Conservation (phyloP, 1,140 invertebrate species). For the Bilobella aurantiaca region DNA sequence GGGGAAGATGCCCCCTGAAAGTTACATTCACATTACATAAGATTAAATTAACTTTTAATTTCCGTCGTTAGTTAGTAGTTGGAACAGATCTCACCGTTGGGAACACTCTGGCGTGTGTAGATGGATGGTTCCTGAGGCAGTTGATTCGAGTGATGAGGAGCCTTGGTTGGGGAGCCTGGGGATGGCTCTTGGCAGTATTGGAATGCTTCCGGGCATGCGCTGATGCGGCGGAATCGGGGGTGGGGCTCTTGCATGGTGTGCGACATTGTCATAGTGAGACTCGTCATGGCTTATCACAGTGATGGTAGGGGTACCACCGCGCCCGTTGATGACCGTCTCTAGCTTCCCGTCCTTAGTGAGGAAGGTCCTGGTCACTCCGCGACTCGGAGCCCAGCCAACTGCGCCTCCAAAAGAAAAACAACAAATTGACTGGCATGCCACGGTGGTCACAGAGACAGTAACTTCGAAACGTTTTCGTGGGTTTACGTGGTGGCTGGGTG, state of each 20-base stretch:
- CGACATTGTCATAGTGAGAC: slow-evolving; percentile 33
- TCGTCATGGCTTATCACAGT: slow-evolving; percentile 45
- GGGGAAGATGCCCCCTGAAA: slow-evolving; percentile 33
- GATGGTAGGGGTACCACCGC: slow-evolving; percentile 59
- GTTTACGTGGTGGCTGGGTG: slow-evolving; percentile 24
- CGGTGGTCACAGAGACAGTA: too few relatives aligned
- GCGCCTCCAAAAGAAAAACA: background rate
- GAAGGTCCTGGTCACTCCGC: slow-evolving; percentile 32
- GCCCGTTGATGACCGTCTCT: slow-evolving; percentile 47
- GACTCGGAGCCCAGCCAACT: slow-evolving; percentile 7
- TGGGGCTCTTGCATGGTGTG: slow-evolving; percentile 30
- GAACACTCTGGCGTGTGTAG: slow-evolving; percentile 74
- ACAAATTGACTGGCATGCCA: slow-evolving; percentile 16
- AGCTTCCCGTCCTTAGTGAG: slow-evolving; percentile 41
- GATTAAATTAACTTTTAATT: background rate
- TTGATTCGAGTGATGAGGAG: slow-evolving; percentile 58
- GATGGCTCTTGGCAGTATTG: background rate
- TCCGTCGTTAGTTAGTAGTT: background rate
- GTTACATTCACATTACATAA: background rate
- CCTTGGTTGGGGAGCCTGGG: slow-evolving; percentile 48
- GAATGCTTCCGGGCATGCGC: slow-evolving; percentile 33
- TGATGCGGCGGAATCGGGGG: slow-evolving; percentile 37
- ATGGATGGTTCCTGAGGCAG: slow-evolving; percentile 49
- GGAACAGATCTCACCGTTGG: slow-evolving; percentile 13
- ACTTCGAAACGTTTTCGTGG: slow-evolving; percentile 40